phyloP scores from a whole-genome alignment of 2,888 invertebrate genomes.

The Chelonus formosanus region DNA sequence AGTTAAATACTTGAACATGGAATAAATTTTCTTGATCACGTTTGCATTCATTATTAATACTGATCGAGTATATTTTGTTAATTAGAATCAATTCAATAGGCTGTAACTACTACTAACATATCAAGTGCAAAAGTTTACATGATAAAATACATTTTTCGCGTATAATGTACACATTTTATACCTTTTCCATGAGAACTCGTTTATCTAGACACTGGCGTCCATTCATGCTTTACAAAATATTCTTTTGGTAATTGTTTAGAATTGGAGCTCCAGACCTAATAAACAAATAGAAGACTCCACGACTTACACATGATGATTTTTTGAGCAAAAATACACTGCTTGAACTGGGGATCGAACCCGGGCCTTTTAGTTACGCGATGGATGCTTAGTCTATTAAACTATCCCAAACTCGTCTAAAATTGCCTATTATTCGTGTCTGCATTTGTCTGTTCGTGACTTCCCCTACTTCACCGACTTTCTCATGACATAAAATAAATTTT shows the following conservation, averaged over 20 bases:
- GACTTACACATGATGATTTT: not conserved
- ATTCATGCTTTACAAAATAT: constrained; percentile 39
- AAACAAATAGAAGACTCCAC: constrained; percentile 16
- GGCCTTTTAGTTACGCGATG: too few relatives aligned
- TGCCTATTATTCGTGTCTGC: too few relatives aligned
- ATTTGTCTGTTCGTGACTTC: too few relatives aligned
- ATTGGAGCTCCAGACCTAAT: not conserved
- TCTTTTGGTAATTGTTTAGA: constrained; percentile 25
- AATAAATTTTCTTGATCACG: not conserved
- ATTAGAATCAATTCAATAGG: too few relatives aligned
- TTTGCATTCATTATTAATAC: not conserved
- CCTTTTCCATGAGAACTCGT: constrained; percentile 67
- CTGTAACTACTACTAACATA: not conserved
- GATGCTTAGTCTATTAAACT: too few relatives aligned
- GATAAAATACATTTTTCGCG: constrained; percentile 19
- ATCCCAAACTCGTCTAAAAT: too few relatives aligned
- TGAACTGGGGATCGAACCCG: too few relatives aligned
- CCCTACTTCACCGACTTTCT: too few relatives aligned
- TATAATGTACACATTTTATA: constrained; percentile 65
- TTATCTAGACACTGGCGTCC: constrained; percentile 45
- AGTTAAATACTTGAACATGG: too few relatives aligned
- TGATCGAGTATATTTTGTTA: too few relatives aligned
- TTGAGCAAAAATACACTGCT: too few relatives aligned
- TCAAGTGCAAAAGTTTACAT: not conserved
- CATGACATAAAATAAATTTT: too few relatives aligned